Conservation (phyloP, 2,113 vertebrate genomes). For the Vanacampus margaritifer region DNA sequence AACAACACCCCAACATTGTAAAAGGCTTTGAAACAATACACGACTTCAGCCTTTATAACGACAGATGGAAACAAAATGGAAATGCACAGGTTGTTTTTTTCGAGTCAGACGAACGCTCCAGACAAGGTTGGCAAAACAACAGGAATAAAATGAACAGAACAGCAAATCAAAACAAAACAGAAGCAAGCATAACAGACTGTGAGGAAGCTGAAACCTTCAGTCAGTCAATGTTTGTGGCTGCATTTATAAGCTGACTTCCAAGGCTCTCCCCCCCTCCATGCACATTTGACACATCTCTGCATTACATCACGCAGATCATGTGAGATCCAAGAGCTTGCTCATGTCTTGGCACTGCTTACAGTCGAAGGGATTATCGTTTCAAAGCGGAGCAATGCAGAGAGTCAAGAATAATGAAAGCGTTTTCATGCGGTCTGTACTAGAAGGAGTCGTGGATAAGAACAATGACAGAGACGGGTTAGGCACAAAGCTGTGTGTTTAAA, state of each 20-base stretch:
- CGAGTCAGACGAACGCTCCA: constrained; percentile 20
- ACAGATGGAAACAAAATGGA: constrained; percentile 56
- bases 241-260: constrained; percentile 83
- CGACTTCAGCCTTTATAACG: constrained; percentile 25
- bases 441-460: constrained; percentile 9
- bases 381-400: constrained; percentile 51
- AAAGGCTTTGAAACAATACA: constrained; percentile 30
- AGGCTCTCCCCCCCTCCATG: constrained; percentile 75
- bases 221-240: constrained; percentile 45
- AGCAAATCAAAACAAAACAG: constrained; percentile 40
- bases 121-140: constrained; percentile 22
- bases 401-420: constrained; percentile 26
- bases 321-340: constrained; percentile 9
- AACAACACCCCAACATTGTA: constrained; percentile 66
- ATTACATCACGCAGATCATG: neutral
- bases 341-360: neutral
- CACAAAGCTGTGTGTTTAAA: constrained; percentile 40
- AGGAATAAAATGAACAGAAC: constrained; percentile 46
- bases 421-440: constrained; percentile 45
- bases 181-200: constrained; percentile 65
- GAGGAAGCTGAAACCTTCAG: constrained; percentile 66
- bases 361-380: neutral
- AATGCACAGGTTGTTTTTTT: constrained; percentile 38
- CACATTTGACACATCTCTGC: constrained; percentile 56
- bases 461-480: constrained; percentile 53